These are phyloP conservation scores for Drosophila navojoa DNA, from an alignment of 1,140 invertebrate genomes.

Conservation along the genomic window DNA sequence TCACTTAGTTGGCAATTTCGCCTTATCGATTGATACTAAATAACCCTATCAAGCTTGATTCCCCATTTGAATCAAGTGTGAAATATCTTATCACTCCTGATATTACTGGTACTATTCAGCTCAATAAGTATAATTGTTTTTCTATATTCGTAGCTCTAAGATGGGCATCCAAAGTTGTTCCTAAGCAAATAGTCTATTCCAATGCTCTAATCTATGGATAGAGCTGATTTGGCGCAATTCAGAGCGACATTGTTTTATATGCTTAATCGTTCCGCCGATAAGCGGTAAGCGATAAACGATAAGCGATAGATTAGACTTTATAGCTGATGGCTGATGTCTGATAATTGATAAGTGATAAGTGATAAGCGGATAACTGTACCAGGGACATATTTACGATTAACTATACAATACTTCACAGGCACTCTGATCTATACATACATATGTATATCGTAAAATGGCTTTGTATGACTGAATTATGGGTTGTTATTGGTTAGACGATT, in stretches of 20 bases:
- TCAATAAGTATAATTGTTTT: too few relatives aligned
- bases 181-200: too few relatives aligned
- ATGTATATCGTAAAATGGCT: constrained; percentile 12
- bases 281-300: constrained; percentile 43
- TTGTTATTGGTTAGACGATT: constrained; percentile 38
- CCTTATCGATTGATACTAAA: too few relatives aligned
- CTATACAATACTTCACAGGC: constrained; percentile 13
- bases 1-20: too few relatives aligned
- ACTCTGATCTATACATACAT: not conserved
- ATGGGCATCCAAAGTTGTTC: too few relatives aligned
- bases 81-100: too few relatives aligned
- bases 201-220: constrained; percentile 13
- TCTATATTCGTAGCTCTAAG: too few relatives aligned
- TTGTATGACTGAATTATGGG: constrained; percentile 30
- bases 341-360: not conserved
- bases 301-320: not conserved
- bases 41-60: too few relatives aligned
- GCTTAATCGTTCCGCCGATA: constrained; percentile 61
- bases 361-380: not conserved
- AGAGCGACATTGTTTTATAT: constrained; percentile 56
- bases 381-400: constrained; percentile 33
- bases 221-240: constrained; percentile 6
- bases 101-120: too few relatives aligned
- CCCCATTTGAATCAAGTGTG: too few relatives aligned
- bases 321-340: constrained; percentile 8